These are phyloP conservation scores for Lasioglossum baleicum DNA, from an alignment of 1,140 invertebrate species.

Conservation along the genomic window DNA sequence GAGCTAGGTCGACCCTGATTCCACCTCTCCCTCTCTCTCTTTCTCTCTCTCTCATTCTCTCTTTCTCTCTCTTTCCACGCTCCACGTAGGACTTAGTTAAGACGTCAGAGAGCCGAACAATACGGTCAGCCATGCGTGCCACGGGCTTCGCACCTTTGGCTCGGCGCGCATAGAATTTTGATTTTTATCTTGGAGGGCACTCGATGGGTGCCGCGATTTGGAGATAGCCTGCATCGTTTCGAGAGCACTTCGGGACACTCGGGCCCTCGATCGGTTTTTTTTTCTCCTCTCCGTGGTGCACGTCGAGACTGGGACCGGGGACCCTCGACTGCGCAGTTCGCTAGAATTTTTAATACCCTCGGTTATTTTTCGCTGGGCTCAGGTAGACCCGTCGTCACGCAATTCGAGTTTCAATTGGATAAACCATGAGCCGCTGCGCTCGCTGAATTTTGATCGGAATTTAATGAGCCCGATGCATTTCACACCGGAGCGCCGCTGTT, in stretches of 20 bases:
- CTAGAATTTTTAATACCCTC: constrained; percentile 28
- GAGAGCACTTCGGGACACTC: constrained; percentile 70
- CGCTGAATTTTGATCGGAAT: constrained; percentile 5
- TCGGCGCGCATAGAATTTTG: constrained; percentile 71
- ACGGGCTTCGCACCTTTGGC: constrained; percentile 77
- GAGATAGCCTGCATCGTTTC: constrained; percentile 74
- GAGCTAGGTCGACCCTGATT: constrained; percentile 32
- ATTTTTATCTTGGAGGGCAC: constrained; percentile 79
- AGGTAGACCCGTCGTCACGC: background rate
- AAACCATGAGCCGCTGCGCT: background rate
- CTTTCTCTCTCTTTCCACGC: constrained; percentile 10
- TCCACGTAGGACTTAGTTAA: constrained; percentile 76
- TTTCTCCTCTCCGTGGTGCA: background rate
- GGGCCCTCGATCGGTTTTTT: constrained; percentile 52
- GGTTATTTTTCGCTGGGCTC: background rate
- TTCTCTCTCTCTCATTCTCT: background rate
- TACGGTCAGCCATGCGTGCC: constrained; percentile 78
- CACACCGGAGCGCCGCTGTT: no score
- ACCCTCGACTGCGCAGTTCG: constrained; percentile 61
- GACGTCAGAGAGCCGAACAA: constrained; percentile 78
- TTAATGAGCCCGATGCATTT: background rate
- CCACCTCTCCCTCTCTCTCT: background rate
- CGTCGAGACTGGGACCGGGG: constrained; percentile 41
- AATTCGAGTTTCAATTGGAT: background rate
- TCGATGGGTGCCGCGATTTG: constrained; percentile 77